phyloP scores from a whole-genome alignment of 2,888 invertebrate species.

The Netelia virgata region DNA sequence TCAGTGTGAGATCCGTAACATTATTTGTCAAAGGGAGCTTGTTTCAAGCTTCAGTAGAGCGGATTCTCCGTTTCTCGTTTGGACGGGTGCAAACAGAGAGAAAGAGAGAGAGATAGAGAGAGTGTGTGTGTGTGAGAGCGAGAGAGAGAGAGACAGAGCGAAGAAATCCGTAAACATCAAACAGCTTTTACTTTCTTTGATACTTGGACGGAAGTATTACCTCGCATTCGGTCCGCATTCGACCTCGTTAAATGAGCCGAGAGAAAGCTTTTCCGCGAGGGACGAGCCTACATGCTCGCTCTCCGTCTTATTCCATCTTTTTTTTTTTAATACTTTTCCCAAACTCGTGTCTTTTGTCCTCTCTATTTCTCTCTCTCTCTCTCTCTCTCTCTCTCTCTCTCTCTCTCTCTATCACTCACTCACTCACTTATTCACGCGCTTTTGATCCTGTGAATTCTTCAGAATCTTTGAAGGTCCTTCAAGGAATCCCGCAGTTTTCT shows the following conservation, averaged over 20 bases:
- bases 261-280: neutral
- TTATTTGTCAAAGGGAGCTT: neutral
- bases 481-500: no score
- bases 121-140: no score
- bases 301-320: neutral
- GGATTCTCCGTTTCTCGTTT: slow-evolving; percentile 12
- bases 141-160: slow-evolving; percentile 1
- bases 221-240: slow-evolving; percentile 13
- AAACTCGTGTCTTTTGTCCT: neutral
- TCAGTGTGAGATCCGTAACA: neutral
- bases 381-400: neutral
- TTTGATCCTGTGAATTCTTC: neutral
- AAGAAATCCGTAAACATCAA: slow-evolving; percentile 54
- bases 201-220: slow-evolving; percentile 27
- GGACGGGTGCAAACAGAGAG: neutral
- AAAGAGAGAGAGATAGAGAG: no score
- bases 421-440: neutral
- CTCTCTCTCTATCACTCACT: no score
- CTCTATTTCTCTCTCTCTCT: neutral
- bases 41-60: slow-evolving; percentile 2
- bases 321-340: neutral
- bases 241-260: slow-evolving; percentile 28
- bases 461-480: no score
- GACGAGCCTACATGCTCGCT: neutral
- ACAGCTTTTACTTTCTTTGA: slow-evolving; percentile 57